Evolutionary conservation across 2,113 vertebrate genomes (phyloP).

Genomic region (Poeciliopsis occidentalis): DNA sequence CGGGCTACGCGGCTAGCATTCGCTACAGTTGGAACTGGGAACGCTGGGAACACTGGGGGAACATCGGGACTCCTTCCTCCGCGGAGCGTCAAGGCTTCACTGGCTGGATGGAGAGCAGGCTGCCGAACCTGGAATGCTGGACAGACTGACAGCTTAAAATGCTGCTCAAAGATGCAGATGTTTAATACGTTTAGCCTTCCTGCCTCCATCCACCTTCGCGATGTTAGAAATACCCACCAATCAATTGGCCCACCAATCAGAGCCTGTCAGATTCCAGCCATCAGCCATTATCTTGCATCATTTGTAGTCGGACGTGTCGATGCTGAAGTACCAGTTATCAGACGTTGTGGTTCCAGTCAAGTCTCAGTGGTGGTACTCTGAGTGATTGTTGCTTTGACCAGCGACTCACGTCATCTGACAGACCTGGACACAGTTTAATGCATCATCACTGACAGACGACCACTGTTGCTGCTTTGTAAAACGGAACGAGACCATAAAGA

Average conservation of each 20-base stretch:
- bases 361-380: conserved; percentile 20
- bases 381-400: conserved; percentile 42
- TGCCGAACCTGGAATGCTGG: conserved; percentile 98
- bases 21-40: conserved; percentile 25
- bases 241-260: not conserved
- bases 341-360: not conserved
- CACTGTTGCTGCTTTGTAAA: conserved; percentile 57
- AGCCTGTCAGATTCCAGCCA: not conserved
- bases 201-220: too few species aligned
- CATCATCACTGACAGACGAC: conserved; percentile 58
- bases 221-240: not conserved
- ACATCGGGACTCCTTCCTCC: conserved; percentile 25
- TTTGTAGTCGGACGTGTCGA: not conserved
- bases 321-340: not conserved
- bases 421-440: conserved; percentile 54
- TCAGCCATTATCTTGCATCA: not conserved
- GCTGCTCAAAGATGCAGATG: too few species aligned
- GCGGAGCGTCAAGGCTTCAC: conserved; percentile 81
- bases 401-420: conserved; percentile 46
- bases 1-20: conserved; percentile 24
- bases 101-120: conserved; percentile 94
- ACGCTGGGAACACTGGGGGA: not conserved
- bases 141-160: conserved; percentile 40
- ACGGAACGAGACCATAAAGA: conserved; percentile 70
- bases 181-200: too few species aligned